A percentile compares a stretch with the other conserved stretches of the same genome.
These are phyloP conservation scores for Galemys pyrenaicus DNA, from an alignment of 2,113 vertebrate genomes.

Conservation along the genomic window DNA sequence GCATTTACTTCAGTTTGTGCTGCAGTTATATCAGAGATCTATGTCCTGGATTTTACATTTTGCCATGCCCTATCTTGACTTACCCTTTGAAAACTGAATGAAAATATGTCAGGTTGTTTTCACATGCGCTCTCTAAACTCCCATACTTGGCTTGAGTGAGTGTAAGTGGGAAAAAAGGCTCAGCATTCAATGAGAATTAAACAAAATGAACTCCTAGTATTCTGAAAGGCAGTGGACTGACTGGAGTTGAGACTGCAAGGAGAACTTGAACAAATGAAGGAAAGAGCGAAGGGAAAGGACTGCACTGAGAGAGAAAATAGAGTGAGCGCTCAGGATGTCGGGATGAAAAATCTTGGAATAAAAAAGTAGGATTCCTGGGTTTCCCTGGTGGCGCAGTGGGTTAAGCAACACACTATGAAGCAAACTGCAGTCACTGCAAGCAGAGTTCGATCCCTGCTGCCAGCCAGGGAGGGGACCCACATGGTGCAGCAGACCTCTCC, in stretches of 20 bases:
- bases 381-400: no score
- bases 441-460: no score
- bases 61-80: background rate
- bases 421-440: no score
- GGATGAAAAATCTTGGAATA: no score
- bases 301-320: background rate
- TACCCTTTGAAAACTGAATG: background rate
- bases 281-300: background rate
- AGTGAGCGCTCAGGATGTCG: background rate
- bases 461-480: no score
- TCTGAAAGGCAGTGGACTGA: background rate
- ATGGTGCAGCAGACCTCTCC: no score
- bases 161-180: background rate
- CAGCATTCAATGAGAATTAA: background rate
- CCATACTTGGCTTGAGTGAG: background rate
- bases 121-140: background rate
- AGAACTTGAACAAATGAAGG: background rate
- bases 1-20: background rate
- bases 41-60: slow-evolving; percentile 6
- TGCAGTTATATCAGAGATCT: background rate
- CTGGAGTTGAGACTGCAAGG: background rate
- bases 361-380: no score
- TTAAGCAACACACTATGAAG: no score
- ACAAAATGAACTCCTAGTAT: background rate
- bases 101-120: background rate